phyloP scores from a whole-genome alignment of 2,113 vertebrate species.

The Sinocyclocheilus anophthalmus region DNA sequence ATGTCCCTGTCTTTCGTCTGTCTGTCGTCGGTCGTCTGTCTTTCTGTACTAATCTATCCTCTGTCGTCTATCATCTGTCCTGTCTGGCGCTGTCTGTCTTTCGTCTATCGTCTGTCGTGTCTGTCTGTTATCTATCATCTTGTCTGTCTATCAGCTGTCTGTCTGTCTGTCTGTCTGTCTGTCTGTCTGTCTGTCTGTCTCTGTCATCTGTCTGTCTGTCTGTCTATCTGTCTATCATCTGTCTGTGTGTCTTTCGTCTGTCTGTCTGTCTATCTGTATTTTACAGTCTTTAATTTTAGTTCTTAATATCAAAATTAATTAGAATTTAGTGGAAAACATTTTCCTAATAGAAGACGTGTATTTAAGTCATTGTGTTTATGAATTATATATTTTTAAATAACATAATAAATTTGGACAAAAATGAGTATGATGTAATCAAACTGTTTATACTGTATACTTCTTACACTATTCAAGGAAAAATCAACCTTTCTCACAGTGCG shows the following conservation, averaged over 20 bases:
- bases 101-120: neutral
- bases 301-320: too few relatives aligned
- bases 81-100: fast-evolving
- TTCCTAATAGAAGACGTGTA: too few relatives aligned
- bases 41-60: too few relatives aligned
- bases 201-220: neutral
- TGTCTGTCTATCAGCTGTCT: too few relatives aligned
- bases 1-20: too few relatives aligned
- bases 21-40: too few relatives aligned
- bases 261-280: neutral
- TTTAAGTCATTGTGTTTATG: neutral
- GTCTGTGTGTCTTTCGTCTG: too few relatives aligned
- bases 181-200: neutral
- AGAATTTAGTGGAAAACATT: too few relatives aligned
- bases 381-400: neutral
- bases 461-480: neutral
- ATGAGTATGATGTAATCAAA: neutral
- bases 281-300: too few relatives aligned
- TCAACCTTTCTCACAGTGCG: neutral
- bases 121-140: too few relatives aligned
- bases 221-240: neutral
- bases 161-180: too few relatives aligned
- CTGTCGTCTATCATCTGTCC: neutral
- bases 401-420: neutral
- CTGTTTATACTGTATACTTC: neutral